Conservation (phyloP, 2,113 vertebrate species). For the Ceyx cyanopectus region DNA sequence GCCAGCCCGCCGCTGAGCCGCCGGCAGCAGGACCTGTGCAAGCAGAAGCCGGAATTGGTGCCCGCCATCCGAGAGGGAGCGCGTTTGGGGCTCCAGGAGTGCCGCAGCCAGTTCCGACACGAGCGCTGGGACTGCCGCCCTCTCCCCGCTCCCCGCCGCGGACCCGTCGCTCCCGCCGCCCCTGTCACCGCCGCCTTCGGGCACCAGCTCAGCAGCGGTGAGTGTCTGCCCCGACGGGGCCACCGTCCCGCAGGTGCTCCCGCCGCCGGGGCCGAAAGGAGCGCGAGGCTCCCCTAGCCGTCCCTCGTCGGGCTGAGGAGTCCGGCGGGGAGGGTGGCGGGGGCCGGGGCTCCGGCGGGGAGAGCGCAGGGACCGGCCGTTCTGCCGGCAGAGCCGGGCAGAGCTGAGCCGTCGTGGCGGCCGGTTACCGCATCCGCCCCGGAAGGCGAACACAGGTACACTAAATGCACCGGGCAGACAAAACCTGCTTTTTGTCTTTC, state of each 20-base stretch:
- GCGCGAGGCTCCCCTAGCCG: too few species aligned
- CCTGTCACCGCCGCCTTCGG: constrained; percentile 77
- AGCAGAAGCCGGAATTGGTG: constrained; percentile 86
- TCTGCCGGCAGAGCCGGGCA: neutral
- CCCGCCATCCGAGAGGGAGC: constrained; percentile 90
- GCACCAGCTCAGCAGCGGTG: constrained; percentile 88
- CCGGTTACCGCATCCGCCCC: accelerated
- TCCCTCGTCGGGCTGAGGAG: neutral
- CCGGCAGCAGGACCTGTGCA: constrained; percentile 89
- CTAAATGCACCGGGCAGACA: accelerated
- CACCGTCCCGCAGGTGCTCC: neutral
- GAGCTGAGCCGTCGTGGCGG: neutral
- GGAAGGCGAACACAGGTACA: neutral
- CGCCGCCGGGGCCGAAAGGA: neutral
- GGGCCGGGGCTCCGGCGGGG: too few species aligned
- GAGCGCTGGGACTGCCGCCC: constrained; percentile 93
- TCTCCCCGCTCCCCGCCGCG: neutral
- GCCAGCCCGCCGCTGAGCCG: constrained; percentile 79
- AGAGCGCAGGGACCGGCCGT: too few species aligned
- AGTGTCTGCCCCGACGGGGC: constrained; percentile 45
- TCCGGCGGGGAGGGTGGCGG: neutral
- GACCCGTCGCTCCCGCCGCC: neutral
- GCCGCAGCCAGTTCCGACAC: constrained; percentile 90
- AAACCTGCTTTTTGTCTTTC: neutral
- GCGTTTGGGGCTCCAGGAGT: constrained; percentile 87